phyloP scores from a whole-genome alignment of 2,113 vertebrate species.

The Grallaria varia region DNA sequence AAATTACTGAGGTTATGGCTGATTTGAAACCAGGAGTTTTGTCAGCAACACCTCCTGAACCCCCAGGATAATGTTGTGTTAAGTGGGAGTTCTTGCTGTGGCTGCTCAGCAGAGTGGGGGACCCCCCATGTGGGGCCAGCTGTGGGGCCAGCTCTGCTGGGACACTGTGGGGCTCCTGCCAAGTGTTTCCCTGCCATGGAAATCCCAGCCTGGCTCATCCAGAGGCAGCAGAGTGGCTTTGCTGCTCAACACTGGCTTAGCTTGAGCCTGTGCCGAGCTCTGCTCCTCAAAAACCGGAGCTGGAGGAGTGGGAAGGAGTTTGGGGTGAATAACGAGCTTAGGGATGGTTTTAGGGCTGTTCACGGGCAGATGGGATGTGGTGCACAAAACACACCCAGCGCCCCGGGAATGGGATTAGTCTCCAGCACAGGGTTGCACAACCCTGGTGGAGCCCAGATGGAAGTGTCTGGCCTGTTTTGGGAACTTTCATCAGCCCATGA shows the following conservation, averaged over 20 bases:
- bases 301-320: background rate
- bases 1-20: background rate
- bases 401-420: background rate
- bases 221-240: background rate
- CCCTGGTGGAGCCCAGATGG: background rate
- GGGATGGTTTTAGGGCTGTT: background rate
- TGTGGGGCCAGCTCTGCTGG: background rate
- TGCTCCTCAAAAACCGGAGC: background rate
- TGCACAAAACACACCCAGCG: background rate
- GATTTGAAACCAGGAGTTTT: background rate
- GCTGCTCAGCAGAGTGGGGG: background rate
- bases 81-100: background rate
- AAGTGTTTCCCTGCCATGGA: background rate
- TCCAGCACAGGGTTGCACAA: background rate
- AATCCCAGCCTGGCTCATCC: background rate
- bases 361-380: background rate
- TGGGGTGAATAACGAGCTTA: background rate
- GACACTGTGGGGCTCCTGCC: background rate
- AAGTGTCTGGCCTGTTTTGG: background rate
- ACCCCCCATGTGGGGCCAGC: too few species aligned
- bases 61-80: background rate
- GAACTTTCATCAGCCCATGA: background rate
- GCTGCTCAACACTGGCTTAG: background rate
- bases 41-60: background rate
- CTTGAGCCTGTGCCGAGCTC: background rate